Percentiles rank a stretch among this genome's conserved stretches.
Evolutionary conservation across 2,888 invertebrate species (phyloP).

Genomic region (Calameuta filiformis): DNA sequence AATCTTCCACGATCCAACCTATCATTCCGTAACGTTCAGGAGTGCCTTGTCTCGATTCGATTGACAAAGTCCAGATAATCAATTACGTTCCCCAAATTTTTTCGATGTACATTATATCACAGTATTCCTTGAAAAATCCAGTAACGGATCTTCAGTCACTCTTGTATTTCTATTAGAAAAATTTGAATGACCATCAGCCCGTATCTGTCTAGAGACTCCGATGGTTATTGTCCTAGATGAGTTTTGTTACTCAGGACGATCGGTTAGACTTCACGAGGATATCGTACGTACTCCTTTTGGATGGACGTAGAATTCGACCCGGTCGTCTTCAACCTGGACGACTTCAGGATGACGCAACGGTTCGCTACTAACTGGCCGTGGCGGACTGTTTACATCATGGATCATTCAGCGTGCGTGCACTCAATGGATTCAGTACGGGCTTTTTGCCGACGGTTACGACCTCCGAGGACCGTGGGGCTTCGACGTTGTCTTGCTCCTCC

Average conservation of each 20-base stretch:
- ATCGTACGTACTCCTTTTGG: not conserved
- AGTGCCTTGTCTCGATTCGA: not conserved
- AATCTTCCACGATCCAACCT: not conserved
- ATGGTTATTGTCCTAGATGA: not conserved
- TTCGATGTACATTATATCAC: not conserved
- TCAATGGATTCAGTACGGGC: not conserved
- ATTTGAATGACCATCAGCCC: not conserved
- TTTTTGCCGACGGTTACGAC: not conserved
- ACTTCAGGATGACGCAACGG: slow-evolving; percentile 1
- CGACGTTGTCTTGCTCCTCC: not conserved
- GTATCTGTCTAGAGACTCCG: not conserved
- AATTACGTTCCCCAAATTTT: not conserved
- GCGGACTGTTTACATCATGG: not conserved
- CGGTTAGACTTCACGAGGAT: not conserved
- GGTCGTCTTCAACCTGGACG: not conserved
- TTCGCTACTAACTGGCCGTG: slow-evolving; percentile 3
- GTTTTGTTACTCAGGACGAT: not conserved
- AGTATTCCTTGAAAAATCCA: not conserved
- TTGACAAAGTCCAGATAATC: not conserved
- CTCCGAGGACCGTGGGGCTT: not conserved
- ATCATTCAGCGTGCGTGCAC: not conserved
- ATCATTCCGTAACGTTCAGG: not conserved
- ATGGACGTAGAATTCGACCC: not conserved
- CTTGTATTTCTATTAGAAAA: not conserved
- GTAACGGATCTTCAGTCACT: not conserved